These are phyloP conservation scores for Stercorarius parasiticus DNA, from an alignment of 2,113 vertebrate species.

Conservation along the genomic window DNA sequence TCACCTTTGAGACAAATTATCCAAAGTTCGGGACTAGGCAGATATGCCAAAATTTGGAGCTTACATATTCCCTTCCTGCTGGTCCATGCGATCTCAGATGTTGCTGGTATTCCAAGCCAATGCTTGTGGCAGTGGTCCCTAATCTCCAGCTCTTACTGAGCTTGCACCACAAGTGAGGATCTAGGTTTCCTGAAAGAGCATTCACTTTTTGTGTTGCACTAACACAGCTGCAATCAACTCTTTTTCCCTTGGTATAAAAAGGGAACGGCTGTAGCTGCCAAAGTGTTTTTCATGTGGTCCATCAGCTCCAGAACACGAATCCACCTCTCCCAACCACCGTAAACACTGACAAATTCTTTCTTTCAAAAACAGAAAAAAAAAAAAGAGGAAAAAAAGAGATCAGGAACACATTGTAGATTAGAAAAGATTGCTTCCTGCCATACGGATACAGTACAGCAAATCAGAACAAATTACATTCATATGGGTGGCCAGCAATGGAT, in stretches of 20 bases:
- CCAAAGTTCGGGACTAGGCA: background rate
- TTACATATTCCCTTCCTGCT: background rate
- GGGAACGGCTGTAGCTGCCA: background rate
- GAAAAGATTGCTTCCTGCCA: background rate
- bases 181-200: background rate
- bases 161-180: background rate
- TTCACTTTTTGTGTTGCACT: background rate
- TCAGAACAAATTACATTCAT: background rate
- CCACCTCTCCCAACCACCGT: background rate
- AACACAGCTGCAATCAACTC: background rate
- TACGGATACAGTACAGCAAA: background rate
- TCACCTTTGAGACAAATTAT: background rate
- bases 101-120: background rate
- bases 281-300: background rate
- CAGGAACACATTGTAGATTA: background rate
- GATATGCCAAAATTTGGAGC: background rate
- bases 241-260: background rate
- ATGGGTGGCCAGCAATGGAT: background rate
- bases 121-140: background rate
- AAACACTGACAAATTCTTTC: background rate
- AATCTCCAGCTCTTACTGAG: background rate
- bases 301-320: background rate
- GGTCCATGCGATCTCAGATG: rapidly evolving
- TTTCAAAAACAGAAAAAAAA: background rate
- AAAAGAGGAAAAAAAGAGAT: background rate